These are phyloP conservation scores for Epirrita christyi DNA, from an alignment of 2,888 invertebrate genomes.

Conservation along the genomic window DNA sequence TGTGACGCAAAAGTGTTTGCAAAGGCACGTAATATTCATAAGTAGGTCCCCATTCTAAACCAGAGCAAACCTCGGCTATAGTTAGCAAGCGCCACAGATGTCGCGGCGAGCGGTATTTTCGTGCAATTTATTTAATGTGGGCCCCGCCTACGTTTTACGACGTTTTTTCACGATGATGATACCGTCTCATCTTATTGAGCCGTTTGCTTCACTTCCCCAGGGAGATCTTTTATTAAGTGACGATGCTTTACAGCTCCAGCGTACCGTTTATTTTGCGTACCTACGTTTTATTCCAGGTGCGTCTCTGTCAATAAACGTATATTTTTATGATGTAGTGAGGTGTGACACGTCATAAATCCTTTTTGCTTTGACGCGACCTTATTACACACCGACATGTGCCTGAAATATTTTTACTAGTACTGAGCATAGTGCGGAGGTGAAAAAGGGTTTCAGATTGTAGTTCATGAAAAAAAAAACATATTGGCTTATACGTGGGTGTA, in stretches of 20 bases:
- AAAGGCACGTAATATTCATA: constrained; percentile 31
- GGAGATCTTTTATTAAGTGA: constrained; percentile 78
- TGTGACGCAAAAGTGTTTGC: constrained; percentile 20
- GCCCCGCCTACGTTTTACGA: constrained; percentile 71
- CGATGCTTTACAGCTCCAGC: constrained; percentile 63
- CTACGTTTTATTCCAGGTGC: constrained; percentile 42
- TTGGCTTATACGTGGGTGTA: too few relatives aligned
- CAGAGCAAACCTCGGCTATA: constrained; percentile 38
- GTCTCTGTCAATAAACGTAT: constrained; percentile 46
- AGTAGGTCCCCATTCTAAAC: constrained; percentile 34
- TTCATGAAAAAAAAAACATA: too few relatives aligned
- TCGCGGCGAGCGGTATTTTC: constrained; percentile 63
- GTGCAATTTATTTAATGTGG: constrained; percentile 79
- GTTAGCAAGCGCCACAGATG: constrained; percentile 63
- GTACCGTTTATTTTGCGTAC: constrained; percentile 52
- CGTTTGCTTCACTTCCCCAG: constrained; percentile 70
- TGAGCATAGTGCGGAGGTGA: constrained; percentile 9
- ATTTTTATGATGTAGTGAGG: constrained; percentile 39
- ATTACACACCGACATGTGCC: constrained; percentile 10
- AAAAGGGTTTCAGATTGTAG: constrained; percentile 9
- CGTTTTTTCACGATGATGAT: constrained; percentile 73
- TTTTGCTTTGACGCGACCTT: constrained; percentile 22
- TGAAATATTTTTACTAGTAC: constrained; percentile 14
- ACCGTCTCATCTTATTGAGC: constrained; percentile 77
- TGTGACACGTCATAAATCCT: constrained; percentile 32